A percentile compares a stretch with the other conserved stretches of the same genome.
phyloP scores from a whole-genome alignment of 2,888 invertebrate species.

The Rhagonycha fulva region DNA sequence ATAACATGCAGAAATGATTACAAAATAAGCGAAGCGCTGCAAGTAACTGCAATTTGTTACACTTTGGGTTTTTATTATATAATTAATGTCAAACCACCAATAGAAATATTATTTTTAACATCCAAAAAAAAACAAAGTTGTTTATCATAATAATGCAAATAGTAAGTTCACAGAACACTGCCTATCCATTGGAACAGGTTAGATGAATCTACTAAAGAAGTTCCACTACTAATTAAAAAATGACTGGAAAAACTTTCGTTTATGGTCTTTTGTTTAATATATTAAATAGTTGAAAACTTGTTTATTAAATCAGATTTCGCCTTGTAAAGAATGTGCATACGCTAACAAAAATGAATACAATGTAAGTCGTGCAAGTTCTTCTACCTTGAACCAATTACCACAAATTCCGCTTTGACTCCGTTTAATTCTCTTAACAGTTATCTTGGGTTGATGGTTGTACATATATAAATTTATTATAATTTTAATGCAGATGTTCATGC shows the following conservation, averaged over 20 bases:
- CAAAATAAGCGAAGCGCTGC: constrained; percentile 12
- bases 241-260: neutral
- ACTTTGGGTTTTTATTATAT: neutral
- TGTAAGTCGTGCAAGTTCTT: constrained; percentile 23
- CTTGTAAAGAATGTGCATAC: constrained; percentile 21
- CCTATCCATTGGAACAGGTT: neutral
- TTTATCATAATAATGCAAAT: too few relatives aligned
- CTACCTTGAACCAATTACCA: constrained; percentile 31
- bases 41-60: constrained; percentile 6
- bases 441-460: neutral
- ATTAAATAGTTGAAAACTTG: neutral
- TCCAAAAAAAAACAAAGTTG: too few relatives aligned
- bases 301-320: constrained; percentile 11
- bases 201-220: too few relatives aligned
- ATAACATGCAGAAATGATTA: neutral
- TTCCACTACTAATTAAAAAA: neutral
- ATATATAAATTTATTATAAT: neutral
- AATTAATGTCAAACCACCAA: neutral
- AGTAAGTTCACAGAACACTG: too few relatives aligned
- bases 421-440: constrained; percentile 19
- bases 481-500: neutral
- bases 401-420: neutral
- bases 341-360: constrained; percentile 14
- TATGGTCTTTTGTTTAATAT: neutral
- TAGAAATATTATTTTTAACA: neutral